phyloP scores from a whole-genome alignment of 64 coral and sea anemone genomes.

The Pocillopora damicornis region DNA sequence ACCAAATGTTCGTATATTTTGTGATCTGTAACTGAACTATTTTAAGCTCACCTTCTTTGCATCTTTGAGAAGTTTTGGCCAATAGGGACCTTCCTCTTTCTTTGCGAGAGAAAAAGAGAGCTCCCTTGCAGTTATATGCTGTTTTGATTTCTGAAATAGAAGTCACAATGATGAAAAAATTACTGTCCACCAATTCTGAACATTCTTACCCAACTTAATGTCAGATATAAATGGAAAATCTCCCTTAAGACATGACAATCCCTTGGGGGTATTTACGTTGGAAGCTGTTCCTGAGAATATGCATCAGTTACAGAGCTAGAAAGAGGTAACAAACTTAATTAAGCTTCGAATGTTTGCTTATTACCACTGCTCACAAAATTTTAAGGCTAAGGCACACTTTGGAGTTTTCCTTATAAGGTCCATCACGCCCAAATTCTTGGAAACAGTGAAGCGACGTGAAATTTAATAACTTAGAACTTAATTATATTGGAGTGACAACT shows the following conservation, averaged over 20 bases:
- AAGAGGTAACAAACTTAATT: too few relatives aligned
- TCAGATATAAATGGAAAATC: too few relatives aligned
- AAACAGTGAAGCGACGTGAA: background rate
- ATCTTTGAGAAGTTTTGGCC: constrained; percentile 71
- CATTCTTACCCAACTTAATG: too few relatives aligned
- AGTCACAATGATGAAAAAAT: background rate
- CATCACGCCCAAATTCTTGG: background rate
- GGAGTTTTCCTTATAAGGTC: background rate
- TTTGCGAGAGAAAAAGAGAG: constrained; percentile 72
- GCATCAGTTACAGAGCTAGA: too few relatives aligned
- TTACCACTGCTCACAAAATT: too few relatives aligned
- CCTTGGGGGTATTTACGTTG: too few relatives aligned
- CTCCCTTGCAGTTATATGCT: constrained; percentile 67
- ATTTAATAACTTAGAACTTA: too few relatives aligned
- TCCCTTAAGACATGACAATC: too few relatives aligned
- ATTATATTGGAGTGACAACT: background rate
- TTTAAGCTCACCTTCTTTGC: constrained; percentile 55
- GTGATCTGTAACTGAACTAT: background rate
- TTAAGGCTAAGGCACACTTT: background rate
- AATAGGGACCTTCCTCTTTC: constrained; percentile 83
- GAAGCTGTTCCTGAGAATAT: too few relatives aligned
- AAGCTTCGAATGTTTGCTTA: too few relatives aligned
- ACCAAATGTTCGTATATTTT: too few relatives aligned
- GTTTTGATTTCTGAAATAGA: constrained; percentile 73
- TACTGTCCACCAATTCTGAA: too few relatives aligned